Conservation (phyloP, 2,797 vertebrate species). For the Xenops minutus region DNA sequence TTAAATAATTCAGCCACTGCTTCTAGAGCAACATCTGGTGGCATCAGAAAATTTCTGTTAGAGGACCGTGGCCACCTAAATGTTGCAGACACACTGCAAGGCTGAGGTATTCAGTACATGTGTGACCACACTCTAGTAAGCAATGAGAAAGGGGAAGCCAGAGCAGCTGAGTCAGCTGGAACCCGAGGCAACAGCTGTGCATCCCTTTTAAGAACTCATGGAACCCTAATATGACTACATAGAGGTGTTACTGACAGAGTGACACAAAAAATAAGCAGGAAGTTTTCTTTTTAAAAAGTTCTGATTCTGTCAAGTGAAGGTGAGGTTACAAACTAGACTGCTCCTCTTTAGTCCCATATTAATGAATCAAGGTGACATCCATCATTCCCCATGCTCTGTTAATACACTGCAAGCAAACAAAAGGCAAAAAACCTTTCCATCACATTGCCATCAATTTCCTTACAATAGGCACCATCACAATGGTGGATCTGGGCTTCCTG, state of each 20-base stretch:
- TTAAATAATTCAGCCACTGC: neutral
- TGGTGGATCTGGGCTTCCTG: neutral
- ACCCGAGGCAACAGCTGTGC: neutral
- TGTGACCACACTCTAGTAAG: neutral
- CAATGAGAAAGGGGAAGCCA: neutral
- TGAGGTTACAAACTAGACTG: neutral
- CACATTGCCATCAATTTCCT: neutral
- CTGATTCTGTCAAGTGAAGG: neutral
- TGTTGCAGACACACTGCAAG: neutral
- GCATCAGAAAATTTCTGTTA: neutral
- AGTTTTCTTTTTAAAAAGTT: neutral
- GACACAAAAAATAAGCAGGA: neutral
- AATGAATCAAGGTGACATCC: neutral
- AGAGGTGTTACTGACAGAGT: neutral
- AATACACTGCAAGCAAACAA: neutral
- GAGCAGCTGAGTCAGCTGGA: neutral
- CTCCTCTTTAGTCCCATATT: neutral
- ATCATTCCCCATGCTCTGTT: neutral
- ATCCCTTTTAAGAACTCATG: neutral
- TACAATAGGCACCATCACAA: neutral
- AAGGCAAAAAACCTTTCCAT: neutral
- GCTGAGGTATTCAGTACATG: neutral
- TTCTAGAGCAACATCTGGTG: neutral
- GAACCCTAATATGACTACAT: neutral
- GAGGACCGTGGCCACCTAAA: neutral